phyloP scores from a whole-genome alignment of 2,113 vertebrate species.

The Sinosuthora webbiana region DNA sequence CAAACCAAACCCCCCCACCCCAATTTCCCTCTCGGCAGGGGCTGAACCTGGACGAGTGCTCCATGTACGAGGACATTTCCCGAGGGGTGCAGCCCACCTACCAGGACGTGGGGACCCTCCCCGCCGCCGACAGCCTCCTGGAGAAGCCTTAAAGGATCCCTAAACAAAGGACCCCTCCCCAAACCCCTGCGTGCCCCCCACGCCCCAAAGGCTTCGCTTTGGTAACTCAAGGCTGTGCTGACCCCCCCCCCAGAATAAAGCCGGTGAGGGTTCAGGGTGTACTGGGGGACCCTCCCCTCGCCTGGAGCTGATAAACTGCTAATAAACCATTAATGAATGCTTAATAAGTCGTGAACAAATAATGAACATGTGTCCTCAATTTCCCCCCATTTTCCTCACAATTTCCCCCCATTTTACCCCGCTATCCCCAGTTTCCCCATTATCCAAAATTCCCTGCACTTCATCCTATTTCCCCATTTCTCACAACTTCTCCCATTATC shows the following conservation, averaged over 20 bases:
- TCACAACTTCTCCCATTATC: not conserved
- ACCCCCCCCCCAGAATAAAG: not conserved
- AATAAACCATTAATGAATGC: not conserved
- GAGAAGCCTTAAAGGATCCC: not conserved
- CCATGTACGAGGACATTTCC: not conserved
- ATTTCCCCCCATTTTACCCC: too few species aligned
- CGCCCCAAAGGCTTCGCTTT: too few species aligned
- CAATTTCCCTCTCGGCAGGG: not conserved
- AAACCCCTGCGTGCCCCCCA: too few species aligned
- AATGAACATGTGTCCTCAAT: fast-evolving
- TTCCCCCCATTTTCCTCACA: not conserved
- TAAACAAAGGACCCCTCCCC: not conserved
- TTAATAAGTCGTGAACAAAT: too few species aligned
- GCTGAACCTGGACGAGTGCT: not conserved
- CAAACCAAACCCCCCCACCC: too few species aligned
- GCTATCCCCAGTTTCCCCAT: not conserved
- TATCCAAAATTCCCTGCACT: not conserved
- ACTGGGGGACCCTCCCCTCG: not conserved
- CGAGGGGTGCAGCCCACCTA: not conserved
- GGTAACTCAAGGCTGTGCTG: too few species aligned
- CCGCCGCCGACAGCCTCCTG: fast-evolving
- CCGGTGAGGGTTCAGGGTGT: too few species aligned
- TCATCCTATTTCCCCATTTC: not conserved
- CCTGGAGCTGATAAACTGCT: not conserved
- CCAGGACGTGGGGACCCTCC: not conserved